Percentiles rank a stretch among this genome's conserved stretches.
Conservation (phyloP, 1,140 invertebrate species). For the Aphelenchoides fujianensis region DNA sequence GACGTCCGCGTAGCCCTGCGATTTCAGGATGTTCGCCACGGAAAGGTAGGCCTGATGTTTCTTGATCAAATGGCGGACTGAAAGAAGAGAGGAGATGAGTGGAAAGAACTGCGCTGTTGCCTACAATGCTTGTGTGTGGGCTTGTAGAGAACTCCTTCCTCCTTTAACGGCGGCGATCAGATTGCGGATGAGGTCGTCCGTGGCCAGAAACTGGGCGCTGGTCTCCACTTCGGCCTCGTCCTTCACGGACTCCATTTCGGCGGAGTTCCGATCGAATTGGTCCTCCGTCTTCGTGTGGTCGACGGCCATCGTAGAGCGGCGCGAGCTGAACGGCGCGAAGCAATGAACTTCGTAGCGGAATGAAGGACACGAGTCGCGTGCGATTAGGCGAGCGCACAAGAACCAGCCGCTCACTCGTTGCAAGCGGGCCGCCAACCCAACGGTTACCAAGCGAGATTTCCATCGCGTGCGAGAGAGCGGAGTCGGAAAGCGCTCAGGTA, state of each 20-base stretch:
- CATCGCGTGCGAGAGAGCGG: no score
- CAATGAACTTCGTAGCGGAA: no score
- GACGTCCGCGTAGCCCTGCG: conserved; percentile 9
- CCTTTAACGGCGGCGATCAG: conserved; percentile 5
- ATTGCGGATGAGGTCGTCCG: conserved; percentile 14
- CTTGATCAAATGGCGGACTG: conserved; percentile 23
- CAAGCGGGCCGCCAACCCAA: no score
- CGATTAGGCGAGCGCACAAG: no score
- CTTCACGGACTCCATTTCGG: conserved; percentile 1
- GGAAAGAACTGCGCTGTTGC: no score
- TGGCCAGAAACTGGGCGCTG: conserved; percentile 8
- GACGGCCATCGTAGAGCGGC: neutral
- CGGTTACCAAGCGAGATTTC: no score
- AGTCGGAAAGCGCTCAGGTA: no score
- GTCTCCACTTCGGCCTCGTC: conserved; percentile 1
- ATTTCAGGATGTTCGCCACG: neutral
- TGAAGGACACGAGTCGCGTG: no score
- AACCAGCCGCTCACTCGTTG: no score
- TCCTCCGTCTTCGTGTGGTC: neutral
- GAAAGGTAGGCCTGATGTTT: conserved; percentile 19
- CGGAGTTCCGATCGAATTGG: neutral
- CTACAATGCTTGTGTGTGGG: no score
- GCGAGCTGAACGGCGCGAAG: neutral
- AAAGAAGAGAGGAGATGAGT: no score
- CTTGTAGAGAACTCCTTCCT: conserved; percentile 19